Conservation (phyloP, 92 coral and sea anemone genomes). For the Siderastrea radians region DNA sequence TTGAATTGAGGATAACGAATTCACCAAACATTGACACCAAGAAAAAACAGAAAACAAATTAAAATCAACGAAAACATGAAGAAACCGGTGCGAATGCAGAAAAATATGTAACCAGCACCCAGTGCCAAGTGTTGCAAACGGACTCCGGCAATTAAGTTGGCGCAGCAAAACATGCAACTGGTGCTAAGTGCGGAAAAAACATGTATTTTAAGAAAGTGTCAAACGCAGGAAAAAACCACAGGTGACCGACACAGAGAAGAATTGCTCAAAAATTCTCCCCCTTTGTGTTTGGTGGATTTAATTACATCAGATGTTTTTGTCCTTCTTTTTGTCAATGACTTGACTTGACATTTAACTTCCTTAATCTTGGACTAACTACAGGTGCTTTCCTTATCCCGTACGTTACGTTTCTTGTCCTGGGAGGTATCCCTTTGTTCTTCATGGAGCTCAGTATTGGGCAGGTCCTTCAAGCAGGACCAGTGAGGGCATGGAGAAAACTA, state of each 20-base stretch:
- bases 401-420: constrained; percentile 76
- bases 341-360: background rate
- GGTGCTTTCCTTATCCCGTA: constrained; percentile 96
- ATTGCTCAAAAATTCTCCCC: no score
- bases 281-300: no score
- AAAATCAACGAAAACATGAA: background rate
- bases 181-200: no score
- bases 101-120: no score
- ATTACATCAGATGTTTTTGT: no score
- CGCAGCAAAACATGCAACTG: no score
- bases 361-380: constrained; percentile 9
- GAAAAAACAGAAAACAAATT: background rate
- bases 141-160: no score
- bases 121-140: background rate
- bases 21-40: no score
- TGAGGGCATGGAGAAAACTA: constrained; percentile 84
- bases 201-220: background rate
- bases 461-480: constrained; percentile 83
- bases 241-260: no score
- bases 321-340: constrained; percentile 11
- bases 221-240: background rate
- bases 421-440: constrained; percentile 87
- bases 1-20: no score
- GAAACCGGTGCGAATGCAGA: no score
- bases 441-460: constrained; percentile 95